Evolutionary conservation across 2,113 vertebrate genomes (phyloP), one percentile per base, ranked within the genome.

Genomic region (Oxyruncus cristatus): DNA sequence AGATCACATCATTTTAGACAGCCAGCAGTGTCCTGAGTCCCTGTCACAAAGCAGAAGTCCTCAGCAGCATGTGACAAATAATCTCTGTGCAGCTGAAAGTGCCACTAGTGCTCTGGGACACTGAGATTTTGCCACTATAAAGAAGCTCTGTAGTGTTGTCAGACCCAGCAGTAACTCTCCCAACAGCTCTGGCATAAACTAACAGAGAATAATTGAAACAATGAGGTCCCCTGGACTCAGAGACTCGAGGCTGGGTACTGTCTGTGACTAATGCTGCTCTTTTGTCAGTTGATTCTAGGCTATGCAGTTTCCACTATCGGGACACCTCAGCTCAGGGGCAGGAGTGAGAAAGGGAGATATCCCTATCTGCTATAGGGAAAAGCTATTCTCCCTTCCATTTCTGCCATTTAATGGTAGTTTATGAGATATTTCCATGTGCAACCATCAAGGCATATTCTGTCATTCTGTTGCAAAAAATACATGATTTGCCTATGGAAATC

Each of bases 221-320:
- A 11, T 4, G 23, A 90, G 5, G 7, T 81, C 55, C 50, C 35
- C 68, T 39, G 65, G 20, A 15, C n/a, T 66, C 47, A 15, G 63
- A 68, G 23, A 8, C 63, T 13, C 0, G 0, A 52, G 72, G 18
- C 55, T 71, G 59, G 19, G 18, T 10, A 6, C 47, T 4, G 0
- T 30, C 76, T 61, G 42, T 8, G 2, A 21, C 37, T 27, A 47
- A 18, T 41, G 62, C 46, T 65, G 70, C 32, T 3, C 1, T 61
- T 89, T 56, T 42, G 35, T 21, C 23, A 26, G n/a, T 30, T 4
- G 0, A 1, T 58, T 72, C 81, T 70, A 52, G 37, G 28, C 35
- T 85, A 21, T 1, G 2, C 18, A 44, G 22, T 58, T 94, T 26
- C 32, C 22, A 17, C 52, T 18, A 24, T 27, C 49, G 11, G 17